Percentiles rank a stretch among this genome's conserved stretches.
These are phyloP conservation scores for Drosophila paramelanica DNA, from an alignment of 2,888 invertebrate genomes.

Conservation along the genomic window DNA sequence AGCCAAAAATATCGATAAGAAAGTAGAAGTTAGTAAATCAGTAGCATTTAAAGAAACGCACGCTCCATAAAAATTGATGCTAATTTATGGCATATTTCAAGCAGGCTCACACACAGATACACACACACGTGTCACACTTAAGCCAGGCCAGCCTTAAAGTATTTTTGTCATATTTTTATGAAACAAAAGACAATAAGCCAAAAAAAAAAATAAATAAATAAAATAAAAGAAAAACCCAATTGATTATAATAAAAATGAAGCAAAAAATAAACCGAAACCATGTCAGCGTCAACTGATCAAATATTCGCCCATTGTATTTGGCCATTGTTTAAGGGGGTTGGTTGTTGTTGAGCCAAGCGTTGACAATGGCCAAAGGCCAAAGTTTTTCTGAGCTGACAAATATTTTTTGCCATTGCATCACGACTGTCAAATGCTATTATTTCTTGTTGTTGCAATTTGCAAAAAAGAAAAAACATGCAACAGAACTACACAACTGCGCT, in stretches of 20 bases:
- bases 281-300: conserved; percentile 38
- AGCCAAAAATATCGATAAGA: conserved; percentile 28
- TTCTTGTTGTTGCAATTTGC: conserved; percentile 21
- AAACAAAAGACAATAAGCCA: conserved; percentile 3
- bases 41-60: conserved; percentile 46
- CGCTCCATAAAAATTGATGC: conserved; percentile 59
- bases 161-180: conserved; percentile 13
- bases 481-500: conserved; percentile 27
- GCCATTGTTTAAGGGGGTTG: conserved; percentile 17
- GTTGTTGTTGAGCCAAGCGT: conserved; percentile 13
- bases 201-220: conserved; percentile 1
- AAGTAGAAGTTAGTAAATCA: conserved; percentile 35
- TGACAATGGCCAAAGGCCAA: conserved; percentile 51
- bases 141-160: conserved; percentile 12
- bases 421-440: conserved; percentile 43
- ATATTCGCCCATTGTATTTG: conserved; percentile 46
- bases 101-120: conserved; percentile 7
- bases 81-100: conserved; percentile 62
- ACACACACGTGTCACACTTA: conserved; percentile 9
- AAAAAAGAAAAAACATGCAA: conserved; percentile 36
- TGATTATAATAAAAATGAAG: conserved; percentile 41
- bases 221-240: conserved; percentile 21
- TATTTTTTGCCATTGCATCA: conserved; percentile 50
- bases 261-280: conserved; percentile 9
- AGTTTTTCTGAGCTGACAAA: conserved; percentile 49